Evolutionary conservation across 2,888 invertebrate genomes (phyloP).

Genomic region (Agrochola macilenta): DNA sequence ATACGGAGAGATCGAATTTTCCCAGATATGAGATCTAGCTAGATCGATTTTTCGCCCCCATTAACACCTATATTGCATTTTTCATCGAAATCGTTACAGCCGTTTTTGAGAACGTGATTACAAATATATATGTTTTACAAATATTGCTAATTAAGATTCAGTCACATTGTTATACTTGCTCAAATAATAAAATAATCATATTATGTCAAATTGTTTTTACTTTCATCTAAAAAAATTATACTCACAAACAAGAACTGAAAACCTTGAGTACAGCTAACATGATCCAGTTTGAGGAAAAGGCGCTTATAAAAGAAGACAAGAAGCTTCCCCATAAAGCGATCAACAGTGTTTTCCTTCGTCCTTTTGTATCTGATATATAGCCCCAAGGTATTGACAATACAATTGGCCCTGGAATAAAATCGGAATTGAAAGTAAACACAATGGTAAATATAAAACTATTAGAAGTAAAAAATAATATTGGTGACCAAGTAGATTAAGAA

Average conservation of each 20-base stretch:
- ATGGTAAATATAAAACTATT: background rate
- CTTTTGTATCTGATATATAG: constrained; percentile 76
- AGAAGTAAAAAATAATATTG: background rate
- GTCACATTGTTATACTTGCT: no score
- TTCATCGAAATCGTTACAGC: no score
- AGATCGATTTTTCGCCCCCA: no score
- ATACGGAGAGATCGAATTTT: no score
- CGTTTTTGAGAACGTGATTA: no score
- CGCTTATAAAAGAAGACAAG: constrained; percentile 67
- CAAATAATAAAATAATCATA: no score
- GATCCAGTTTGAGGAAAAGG: constrained; percentile 76
- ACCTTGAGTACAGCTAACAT: constrained; percentile 73
- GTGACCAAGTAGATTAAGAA: background rate
- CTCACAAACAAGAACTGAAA: constrained; percentile 74
- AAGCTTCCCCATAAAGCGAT: constrained; percentile 71
- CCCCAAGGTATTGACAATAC: constrained; percentile 78
- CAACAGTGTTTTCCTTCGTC: constrained; percentile 69
- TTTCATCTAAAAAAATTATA: constrained; percentile 5
- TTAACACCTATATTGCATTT: no score
- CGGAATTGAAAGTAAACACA: constrained; percentile 34
- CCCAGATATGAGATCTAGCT: no score
- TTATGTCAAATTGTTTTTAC: background rate
- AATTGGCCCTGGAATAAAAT: constrained; percentile 72
- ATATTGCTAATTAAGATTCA: no score
- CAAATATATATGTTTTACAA: no score